Base-by-base conservation (phyloP, 2,888 invertebrate genomes). In the Ichneumon xanthorius region DNA sequence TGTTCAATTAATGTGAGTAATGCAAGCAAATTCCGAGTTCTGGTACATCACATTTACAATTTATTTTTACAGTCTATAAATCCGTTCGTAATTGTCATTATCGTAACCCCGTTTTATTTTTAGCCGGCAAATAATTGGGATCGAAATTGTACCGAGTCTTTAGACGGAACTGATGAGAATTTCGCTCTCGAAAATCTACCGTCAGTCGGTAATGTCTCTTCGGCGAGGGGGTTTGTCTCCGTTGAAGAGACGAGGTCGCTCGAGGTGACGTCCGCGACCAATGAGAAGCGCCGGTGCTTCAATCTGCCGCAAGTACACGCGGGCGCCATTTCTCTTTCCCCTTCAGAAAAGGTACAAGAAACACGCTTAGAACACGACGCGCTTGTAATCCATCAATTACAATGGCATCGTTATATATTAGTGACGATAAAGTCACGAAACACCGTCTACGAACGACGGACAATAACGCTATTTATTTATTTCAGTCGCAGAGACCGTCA, bases 401-500 rank as follows among this genome's bases (percentile, higher is more conserved):
- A 79, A 86, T 89, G 87, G 65, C 89, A 93, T 93, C 93, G 45
- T 82, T 58, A 19, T 79, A 45, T 55, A 83, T 87, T 85, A 86
- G 45, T n/a, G 11, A 14, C 16, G 55, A 71, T 82, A 85, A 88
- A 63, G 50, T 61, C 45, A 40, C 40, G 72, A 71, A 78, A 87
- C 71, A 65, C 45, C 53, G 76, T 76, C 76, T 5, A 40, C 9
- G 71, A 71, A n/a, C 9, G 9, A 63, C 73, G 26, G 73, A 45
- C 83, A 89, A 77, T 90, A 92, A 91, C 82, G 7, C 85, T 78
- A 16, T 89, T 80, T 89, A 40, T 90, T 91, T 93, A 93, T 93
- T 91, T 92, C 90, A 93, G 93, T 73, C 86, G 89, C 90, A 91
- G 91, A 92, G 92, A 90, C 89, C 89, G 90, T 88, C 91, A 89